A percentile compares a stretch with the other conserved stretches of the same genome.
Evolutionary conservation across 2,888 invertebrate genomes (phyloP).

Genomic region (Sabellastarte sp.): DNA sequence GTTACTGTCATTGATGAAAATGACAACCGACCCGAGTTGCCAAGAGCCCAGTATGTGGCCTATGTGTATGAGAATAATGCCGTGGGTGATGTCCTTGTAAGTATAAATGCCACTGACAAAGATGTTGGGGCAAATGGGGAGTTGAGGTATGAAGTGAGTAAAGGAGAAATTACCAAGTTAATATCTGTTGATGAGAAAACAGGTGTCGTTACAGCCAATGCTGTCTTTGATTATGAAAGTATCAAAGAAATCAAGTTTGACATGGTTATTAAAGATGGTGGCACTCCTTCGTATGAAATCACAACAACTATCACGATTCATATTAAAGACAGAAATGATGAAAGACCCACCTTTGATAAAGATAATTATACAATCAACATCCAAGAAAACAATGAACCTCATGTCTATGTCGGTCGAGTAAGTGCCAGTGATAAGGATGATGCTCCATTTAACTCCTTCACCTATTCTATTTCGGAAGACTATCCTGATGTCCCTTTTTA

Average conservation of each 20-base stretch:
- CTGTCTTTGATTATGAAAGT: conserved; percentile 4
- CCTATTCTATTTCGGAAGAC: conserved; percentile 17
- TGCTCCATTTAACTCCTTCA: conserved; percentile 3
- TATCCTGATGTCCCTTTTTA: conserved; percentile 30
- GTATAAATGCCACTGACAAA: conserved; percentile 8
- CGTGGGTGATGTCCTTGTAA: conserved; percentile 5
- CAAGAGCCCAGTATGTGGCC: background rate
- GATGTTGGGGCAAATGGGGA: conserved; percentile 6
- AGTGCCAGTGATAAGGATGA: conserved; percentile 3
- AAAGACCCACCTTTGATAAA: conserved; percentile 3
- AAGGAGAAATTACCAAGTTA: background rate
- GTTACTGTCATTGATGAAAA: conserved; percentile 6
- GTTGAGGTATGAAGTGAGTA: background rate
- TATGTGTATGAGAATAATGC: conserved; percentile 6
- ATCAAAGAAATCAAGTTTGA: background rate
- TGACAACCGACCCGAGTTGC: conserved; percentile 5
- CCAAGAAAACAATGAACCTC: background rate
- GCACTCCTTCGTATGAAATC: background rate
- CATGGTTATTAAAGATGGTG: background rate
- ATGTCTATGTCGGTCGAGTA: conserved; percentile 5
- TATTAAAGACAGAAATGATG: conserved; percentile 9
- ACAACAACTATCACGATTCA: background rate
- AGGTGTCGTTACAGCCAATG: conserved; percentile 2
- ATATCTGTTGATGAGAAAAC: background rate
- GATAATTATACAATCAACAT: background rate